phyloP scores from a whole-genome alignment of 2,113 vertebrate species.

The Ammodytes marinus region DNA sequence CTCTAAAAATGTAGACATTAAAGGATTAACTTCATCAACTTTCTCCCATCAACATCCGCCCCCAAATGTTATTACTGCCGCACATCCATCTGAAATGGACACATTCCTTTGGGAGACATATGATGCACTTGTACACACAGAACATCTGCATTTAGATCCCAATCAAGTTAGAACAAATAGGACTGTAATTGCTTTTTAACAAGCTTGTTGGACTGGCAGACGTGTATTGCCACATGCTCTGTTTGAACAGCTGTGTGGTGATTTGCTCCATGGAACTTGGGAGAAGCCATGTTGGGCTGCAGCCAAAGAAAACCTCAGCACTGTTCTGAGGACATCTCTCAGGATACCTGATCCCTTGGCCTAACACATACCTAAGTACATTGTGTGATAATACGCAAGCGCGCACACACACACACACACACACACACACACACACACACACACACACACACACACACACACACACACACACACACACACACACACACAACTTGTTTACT shows the following conservation, averaged over 20 bases:
- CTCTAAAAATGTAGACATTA: slow-evolving; percentile 55
- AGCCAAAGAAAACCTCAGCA: slow-evolving; percentile 80
- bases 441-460: slow-evolving; percentile 1
- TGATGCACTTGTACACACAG: slow-evolving; percentile 69
- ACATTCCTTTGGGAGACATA: slow-evolving; percentile 56
- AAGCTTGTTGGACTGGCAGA: slow-evolving; percentile 80
- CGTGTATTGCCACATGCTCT: slow-evolving; percentile 74
- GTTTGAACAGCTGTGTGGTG: slow-evolving; percentile 84
- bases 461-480: slow-evolving; percentile 2
- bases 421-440: slow-evolving; percentile 10
- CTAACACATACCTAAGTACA: slow-evolving; percentile 62
- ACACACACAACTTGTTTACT: slow-evolving; percentile 38
- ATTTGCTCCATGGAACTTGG: slow-evolving; percentile 74
- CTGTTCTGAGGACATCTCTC: slow-evolving; percentile 73
- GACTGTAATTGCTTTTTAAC: slow-evolving; percentile 86
- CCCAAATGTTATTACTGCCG: slow-evolving; percentile 54
- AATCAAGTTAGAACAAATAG: slow-evolving; percentile 84
- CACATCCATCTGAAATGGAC: slow-evolving; percentile 59
- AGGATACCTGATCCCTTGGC: slow-evolving; percentile 71
- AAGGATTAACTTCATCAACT: slow-evolving; percentile 67
- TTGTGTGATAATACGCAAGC: no score
- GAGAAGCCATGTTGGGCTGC: slow-evolving; percentile 65
- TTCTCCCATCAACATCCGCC: slow-evolving; percentile 44
- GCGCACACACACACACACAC: not conserved
- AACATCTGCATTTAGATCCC: slow-evolving; percentile 83